Evolutionary conservation across 2,888 invertebrate species (phyloP), one percentile per base, ranked within the genome.

Genomic region (Aspidapion aeneum): DNA sequence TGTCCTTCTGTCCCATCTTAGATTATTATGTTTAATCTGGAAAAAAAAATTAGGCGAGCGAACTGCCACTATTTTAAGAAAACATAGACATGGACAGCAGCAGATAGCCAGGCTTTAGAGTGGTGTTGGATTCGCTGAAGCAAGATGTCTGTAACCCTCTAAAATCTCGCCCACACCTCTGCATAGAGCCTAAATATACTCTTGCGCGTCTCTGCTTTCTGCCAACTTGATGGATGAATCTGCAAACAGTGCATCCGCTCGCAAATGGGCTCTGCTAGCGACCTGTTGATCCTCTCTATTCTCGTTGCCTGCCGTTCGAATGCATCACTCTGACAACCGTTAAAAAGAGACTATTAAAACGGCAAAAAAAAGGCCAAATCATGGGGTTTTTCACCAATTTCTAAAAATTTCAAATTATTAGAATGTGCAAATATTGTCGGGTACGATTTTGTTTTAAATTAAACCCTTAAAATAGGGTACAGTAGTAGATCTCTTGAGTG

Each of bases 191-290:
- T 65, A 66, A n/a, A n/a, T n/a, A n/a, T n/a, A n/a, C 66, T 66
- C 66, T 56, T 59, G 12, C 35, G 35, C 35, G 5, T 35, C 35
- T 35, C 35, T 35, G 3, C 35, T n/a, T n/a, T n/a, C n/a, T n/a
- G 55, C 58, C 62, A 62, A 61, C 67, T 73, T 76, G 75, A 76
- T 75, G 74, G 76, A 75, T 76, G 75, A 74, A 74, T 73, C 72
- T 71, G 73, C 74, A 75, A 75, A 75, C 74, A 74, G 70, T 74
- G 73, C 74, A 74, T 72, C 73, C 70, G 73, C 67, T 68, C 67
- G 67, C 65, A 66, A 68, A 68, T 64, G 68, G 69, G 68, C 70
- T 69, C 67, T 63, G 65, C 61, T 61, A 57, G 65, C 68, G 69
- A 70, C 71, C 71, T 72, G 72, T 72, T 70, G 72, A 71, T 67